A percentile compares a stretch with the other conserved stretches of the same genome.
phyloP scores from a whole-genome alignment of 2,797 vertebrate genomes.

The Tokudaia muenninki region DNA sequence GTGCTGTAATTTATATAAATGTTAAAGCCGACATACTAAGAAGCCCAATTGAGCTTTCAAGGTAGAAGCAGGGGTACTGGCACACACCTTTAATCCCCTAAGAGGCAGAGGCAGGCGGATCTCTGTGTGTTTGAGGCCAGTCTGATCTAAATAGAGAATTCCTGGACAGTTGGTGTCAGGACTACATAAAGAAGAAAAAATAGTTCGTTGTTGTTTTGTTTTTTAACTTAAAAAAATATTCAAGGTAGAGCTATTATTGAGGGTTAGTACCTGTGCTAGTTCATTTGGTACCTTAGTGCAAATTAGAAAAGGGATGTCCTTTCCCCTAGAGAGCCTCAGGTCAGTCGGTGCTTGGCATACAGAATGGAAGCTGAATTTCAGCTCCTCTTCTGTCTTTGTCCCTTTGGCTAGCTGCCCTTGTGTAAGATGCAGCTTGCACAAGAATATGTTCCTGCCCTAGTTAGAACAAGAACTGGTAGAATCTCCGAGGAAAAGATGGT shows the following conservation, averaged over 20 bases:
- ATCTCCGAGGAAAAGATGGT: background rate
- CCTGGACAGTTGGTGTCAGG: background rate
- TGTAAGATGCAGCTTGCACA: background rate
- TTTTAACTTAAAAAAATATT: background rate
- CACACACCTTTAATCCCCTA: background rate
- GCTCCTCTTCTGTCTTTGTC: background rate
- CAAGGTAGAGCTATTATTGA: background rate
- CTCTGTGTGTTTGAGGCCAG: background rate
- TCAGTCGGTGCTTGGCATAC: slow-evolving; percentile 14
- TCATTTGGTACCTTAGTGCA: background rate
- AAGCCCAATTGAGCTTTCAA: background rate
- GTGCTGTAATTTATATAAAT: background rate
- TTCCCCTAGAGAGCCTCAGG: background rate
- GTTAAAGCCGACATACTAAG: background rate
- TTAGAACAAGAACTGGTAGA: slow-evolving; percentile 33
- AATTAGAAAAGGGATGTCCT: slow-evolving; percentile 1
- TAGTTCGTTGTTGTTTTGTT: background rate
- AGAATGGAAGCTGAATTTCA: slow-evolving; percentile 37
- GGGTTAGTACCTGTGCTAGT: background rate
- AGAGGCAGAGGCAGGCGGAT: background rate
- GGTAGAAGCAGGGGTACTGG: background rate
- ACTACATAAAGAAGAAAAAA: background rate
- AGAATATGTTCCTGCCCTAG: background rate
- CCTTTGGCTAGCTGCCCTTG: background rate
- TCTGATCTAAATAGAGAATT: background rate